Base-by-base conservation (phyloP, 2,113 vertebrate species). In the Alces alces region DNA sequence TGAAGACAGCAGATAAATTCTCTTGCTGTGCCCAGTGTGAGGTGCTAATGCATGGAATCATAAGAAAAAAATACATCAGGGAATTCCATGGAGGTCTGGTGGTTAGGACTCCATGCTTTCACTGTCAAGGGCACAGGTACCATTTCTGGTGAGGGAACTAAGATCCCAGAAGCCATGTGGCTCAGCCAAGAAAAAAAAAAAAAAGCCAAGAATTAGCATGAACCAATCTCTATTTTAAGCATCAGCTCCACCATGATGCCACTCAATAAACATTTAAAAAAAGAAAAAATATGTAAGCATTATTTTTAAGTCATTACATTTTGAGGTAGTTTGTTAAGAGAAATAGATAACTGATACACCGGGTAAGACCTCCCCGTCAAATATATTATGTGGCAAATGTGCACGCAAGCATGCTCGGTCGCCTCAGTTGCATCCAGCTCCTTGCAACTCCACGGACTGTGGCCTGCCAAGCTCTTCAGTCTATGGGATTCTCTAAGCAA, bases 221-320 rank as follows among this genome's bases (percentile, higher is more conserved):
- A 79, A 50, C 76, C 45, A 79, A 79, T 47, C 45, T 79, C 45
- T 50, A 30, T 47, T 47, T 28, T 50, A 50, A 79, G 76, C 45
- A 47, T 79, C 76, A 79, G 45, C 27, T 47, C 76, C 16, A 79
- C 4, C 27, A 79, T 47, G 45, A 79, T 79, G 76, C 76, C 28
- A 50, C 45, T 79, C 45, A 79, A 79, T 79, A 50, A 50, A 47
- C 16, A 14, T 73, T 73, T 73, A 27, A 43, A 73, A 73, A 73
- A 50, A 50, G 28, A 50, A 79, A 43, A 79, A 45, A 33, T 28
- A 83, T 47, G 39, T 89, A 15, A n/a, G 27, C 60, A 87, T 43
- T 92, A 28, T 84, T 87, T 79, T 70, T 78, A 96, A 95, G 30
- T 54, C 88, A 79, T 89, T 52, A 92, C 47, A 30, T 93, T 91